Evolutionary conservation across 2,797 vertebrate genomes (phyloP).

Genomic region (Neosalanx taihuensis): DNA sequence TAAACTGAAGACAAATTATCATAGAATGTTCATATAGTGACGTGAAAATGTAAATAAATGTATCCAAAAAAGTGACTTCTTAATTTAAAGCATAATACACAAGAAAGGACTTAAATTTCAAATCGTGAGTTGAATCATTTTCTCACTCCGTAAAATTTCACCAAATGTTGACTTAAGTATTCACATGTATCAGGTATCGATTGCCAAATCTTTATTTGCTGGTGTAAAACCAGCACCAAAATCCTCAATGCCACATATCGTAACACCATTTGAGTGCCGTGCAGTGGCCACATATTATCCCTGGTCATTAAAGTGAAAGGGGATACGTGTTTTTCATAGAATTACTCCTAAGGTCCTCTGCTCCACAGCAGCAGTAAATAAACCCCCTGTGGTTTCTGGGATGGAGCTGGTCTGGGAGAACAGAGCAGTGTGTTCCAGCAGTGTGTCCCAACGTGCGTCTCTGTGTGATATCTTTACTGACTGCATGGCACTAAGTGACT

Average conservation of each 20-base stretch:
- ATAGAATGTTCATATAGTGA: no score
- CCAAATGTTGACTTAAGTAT: conserved; percentile 25
- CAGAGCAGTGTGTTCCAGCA: neutral
- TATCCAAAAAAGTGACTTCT: no score
- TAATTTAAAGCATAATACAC: no score
- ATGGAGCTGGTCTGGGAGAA: neutral
- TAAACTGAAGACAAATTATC: neutral
- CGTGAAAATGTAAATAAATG: no score
- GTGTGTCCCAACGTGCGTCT: neutral
- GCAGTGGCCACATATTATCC: conserved; percentile 45
- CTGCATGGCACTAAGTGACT: conserved; percentile 18
- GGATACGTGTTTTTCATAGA: conserved; percentile 54
- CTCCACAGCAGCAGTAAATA: conserved; percentile 1
- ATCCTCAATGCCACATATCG: conserved; percentile 45
- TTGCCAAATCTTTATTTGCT: conserved; percentile 59
- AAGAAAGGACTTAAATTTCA: conserved; percentile 8
- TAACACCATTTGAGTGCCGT: conserved; percentile 48
- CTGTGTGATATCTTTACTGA: neutral
- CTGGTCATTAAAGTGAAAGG: conserved; percentile 44
- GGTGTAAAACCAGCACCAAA: conserved; percentile 57
- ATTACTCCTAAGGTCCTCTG: conserved; percentile 51
- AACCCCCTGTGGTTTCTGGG: neutral
- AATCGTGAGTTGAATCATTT: conserved; percentile 33
- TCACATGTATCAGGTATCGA: conserved; percentile 40
- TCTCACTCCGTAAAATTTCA: conserved; percentile 1